These are phyloP conservation scores for Corythornis vintsioides DNA, from an alignment of 2,113 vertebrate species.

Conservation along the genomic window DNA sequence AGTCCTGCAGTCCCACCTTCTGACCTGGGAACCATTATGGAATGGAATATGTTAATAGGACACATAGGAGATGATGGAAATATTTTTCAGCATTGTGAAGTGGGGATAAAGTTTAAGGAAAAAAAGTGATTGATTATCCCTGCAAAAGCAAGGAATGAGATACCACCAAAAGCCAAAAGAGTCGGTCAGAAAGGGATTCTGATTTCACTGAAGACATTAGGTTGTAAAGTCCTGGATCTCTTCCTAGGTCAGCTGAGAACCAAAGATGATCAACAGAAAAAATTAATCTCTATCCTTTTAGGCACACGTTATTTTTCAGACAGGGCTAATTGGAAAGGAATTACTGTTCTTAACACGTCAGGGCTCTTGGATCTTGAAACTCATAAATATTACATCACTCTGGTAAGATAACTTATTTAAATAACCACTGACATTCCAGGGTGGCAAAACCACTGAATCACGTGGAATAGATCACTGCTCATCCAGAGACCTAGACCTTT, in stretches of 20 bases:
- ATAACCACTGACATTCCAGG: background rate
- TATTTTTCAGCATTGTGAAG: background rate
- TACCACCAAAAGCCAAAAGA: background rate
- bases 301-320: background rate
- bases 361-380: background rate
- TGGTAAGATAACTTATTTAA: background rate
- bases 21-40: background rate
- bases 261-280: background rate
- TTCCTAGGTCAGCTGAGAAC: background rate
- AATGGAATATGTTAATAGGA: background rate
- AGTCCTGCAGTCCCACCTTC: background rate
- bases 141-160: background rate
- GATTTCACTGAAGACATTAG: background rate
- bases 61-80: accelerated
- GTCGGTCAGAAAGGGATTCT: background rate
- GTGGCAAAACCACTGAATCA: background rate
- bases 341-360: background rate
- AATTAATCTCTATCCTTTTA: background rate
- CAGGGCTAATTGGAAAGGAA: background rate
- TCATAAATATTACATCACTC: background rate
- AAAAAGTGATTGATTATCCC: background rate
- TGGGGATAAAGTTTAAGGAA: background rate
- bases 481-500: background rate
- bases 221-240: background rate
- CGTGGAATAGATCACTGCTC: background rate